Evolutionary conservation across 2,113 vertebrate genomes (phyloP).

Genomic region (Ceratotherium simum): DNA sequence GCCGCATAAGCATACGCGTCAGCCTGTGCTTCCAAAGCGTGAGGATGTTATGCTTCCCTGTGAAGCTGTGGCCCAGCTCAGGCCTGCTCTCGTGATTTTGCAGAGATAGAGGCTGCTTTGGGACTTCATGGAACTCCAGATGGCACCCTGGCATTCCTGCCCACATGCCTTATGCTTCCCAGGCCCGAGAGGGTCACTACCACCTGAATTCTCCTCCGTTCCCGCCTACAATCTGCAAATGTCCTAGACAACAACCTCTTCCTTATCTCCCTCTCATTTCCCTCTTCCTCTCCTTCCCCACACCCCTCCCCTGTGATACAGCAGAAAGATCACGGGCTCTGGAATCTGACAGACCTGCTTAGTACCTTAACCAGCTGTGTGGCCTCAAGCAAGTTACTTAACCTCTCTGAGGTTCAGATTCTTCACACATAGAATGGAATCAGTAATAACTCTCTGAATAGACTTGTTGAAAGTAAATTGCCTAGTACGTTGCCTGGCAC

Average conservation of each 20-base stretch:
- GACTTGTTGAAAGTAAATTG: neutral
- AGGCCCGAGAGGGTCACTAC: neutral
- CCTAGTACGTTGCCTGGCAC: neutral
- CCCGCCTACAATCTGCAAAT: neutral
- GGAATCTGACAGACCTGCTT: neutral
- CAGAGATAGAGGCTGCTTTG: neutral
- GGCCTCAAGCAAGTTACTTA: neutral
- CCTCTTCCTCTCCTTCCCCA: neutral
- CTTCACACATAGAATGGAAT: neutral
- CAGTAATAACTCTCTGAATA: too few species aligned
- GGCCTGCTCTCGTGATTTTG: neutral
- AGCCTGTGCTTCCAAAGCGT: neutral
- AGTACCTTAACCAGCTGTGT: neutral
- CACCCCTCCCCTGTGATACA: rapidly evolving
- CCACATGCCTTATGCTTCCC: conserved; percentile 34
- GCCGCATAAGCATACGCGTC: neutral
- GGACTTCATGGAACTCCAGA: neutral
- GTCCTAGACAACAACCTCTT: too few species aligned
- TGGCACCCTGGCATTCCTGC: conserved; percentile 61
- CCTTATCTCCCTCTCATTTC: neutral
- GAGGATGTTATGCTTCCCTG: neutral
- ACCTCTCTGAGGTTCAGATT: neutral
- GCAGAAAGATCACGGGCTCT: neutral
- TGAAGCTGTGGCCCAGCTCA: neutral
- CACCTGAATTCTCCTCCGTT: neutral